Base-by-base conservation (phyloP, 92 coral and sea anemone genomes). In the Montipora capitata region DNA sequence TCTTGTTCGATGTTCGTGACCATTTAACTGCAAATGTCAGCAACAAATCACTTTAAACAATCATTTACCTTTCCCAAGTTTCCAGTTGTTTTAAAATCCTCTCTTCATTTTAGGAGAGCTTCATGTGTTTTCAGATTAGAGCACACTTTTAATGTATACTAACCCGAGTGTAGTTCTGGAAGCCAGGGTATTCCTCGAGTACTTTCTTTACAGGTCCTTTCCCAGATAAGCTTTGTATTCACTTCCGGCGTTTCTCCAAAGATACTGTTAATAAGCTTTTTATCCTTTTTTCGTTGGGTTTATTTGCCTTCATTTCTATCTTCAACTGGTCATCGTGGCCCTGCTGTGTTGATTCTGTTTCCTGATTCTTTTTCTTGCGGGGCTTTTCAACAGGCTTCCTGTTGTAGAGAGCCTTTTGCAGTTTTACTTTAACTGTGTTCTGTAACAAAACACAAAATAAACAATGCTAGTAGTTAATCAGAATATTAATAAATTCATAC, bases 131-230 rank as follows among this genome's bases (percentile, higher is more conserved):
- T 27, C 35, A 27, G 35, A 27, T 27, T 27, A 27, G 35, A 27
- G 35, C 35, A 27, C 35, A 27, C 35, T 27, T 27, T 27, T 27
- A 27, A 27, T 27, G 35, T 1, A 27, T 27, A 1, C 62, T 8
- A 56, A 68, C 73, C 73, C 40, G 73, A 35, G 27, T 40, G 43
- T 68, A 10, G 7, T 68, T 38, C 43, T 35, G 43, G 43, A 68
- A 68, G 41, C 73, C 20, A 68, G 73, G 73, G 73, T 68, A 68
- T 41, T 68, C 73, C 43, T 68, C 16, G 73, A 68, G 73, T 11
- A 68, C 51, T 41, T 68, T 68, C 43, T 68, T 68, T 14, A 68
- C 43, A 68, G 73, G 11, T 68, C 73, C 73, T 41, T 68, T 68
- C 44, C 73, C 45, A 35, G 73, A 9, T n/a, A 65, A 17, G 43